phyloP scores from a whole-genome alignment of 2,888 invertebrate species.

The Heliothis peltigera region DNA sequence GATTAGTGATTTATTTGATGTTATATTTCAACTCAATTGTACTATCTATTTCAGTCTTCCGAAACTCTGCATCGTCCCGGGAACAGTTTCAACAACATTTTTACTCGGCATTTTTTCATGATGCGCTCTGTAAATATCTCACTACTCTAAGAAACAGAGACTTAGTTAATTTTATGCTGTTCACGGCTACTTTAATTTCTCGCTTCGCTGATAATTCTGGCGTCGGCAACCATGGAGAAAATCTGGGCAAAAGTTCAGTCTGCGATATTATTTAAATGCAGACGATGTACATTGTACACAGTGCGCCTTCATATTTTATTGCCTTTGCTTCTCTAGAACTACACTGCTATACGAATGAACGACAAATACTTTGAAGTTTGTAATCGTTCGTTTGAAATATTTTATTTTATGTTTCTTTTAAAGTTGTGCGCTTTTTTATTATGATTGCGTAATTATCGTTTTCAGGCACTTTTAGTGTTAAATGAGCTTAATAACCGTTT shows the following conservation, averaged over 20 bases:
- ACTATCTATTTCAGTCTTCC: too few relatives aligned
- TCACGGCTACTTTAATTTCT: constrained; percentile 88
- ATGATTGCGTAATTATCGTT: background rate
- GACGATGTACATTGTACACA: constrained; percentile 63
- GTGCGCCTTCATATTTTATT: constrained; percentile 62
- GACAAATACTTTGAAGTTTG: constrained; percentile 37
- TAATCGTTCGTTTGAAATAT: constrained; percentile 15
- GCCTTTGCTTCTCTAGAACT: constrained; percentile 52
- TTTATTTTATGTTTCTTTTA: constrained; percentile 14
- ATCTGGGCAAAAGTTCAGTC: constrained; percentile 77
- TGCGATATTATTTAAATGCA: constrained; percentile 79
- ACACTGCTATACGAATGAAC: constrained; percentile 36
- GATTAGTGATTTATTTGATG: too few relatives aligned
- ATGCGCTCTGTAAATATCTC: constrained; percentile 39
- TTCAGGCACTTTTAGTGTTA: background rate
- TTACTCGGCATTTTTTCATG: constrained; percentile 1
- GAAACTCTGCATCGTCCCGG: too few relatives aligned
- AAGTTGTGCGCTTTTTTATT: background rate
- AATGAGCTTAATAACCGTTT: too few relatives aligned
- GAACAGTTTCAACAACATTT: background rate
- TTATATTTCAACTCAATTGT: too few relatives aligned
- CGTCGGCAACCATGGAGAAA: constrained; percentile 79
- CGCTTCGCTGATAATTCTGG: constrained; percentile 86
- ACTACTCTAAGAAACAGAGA: constrained; percentile 60
- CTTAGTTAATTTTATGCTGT: constrained; percentile 87